These are phyloP conservation scores for Lutjanus campechanus DNA, from an alignment of 2,797 vertebrate species.

Conservation along the genomic window DNA sequence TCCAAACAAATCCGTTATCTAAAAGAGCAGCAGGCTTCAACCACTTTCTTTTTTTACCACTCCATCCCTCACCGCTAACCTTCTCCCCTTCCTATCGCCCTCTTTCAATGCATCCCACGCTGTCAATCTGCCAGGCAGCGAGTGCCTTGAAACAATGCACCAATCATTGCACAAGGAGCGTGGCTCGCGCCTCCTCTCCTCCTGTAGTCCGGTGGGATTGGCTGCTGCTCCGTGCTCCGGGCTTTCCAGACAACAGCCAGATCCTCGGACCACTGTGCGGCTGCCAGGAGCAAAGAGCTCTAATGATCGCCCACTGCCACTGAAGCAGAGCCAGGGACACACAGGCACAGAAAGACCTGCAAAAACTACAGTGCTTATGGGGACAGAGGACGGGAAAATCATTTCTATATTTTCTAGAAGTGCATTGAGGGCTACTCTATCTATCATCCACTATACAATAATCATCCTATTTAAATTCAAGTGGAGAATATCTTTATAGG, in stretches of 20 bases:
- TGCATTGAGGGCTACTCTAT: constrained; percentile 37
- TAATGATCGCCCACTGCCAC: constrained; percentile 70
- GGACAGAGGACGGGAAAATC: background rate
- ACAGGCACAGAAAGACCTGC: constrained; percentile 44
- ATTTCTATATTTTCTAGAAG: constrained; percentile 38
- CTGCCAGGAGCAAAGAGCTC: constrained; percentile 68
- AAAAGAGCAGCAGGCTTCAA: constrained; percentile 49
- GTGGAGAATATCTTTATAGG: constrained; percentile 20
- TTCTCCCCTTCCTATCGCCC: constrained; percentile 46
- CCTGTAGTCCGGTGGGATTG: constrained; percentile 59
- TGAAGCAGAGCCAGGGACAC: constrained; percentile 68
- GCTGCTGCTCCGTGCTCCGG: constrained; percentile 48
- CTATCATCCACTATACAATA: constrained; percentile 46
- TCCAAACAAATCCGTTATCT: constrained; percentile 59
- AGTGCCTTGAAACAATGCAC: constrained; percentile 67
- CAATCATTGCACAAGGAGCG: constrained; percentile 55
- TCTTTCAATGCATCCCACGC: constrained; percentile 50
- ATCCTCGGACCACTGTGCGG: constrained; percentile 54
- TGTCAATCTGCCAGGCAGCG: constrained; percentile 59
- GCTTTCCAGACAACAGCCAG: constrained; percentile 58
- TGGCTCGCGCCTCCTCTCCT: constrained; percentile 39
- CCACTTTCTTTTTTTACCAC: constrained; percentile 6
- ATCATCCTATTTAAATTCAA: constrained; percentile 66
- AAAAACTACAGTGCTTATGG: constrained; percentile 33
- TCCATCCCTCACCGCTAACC: constrained; percentile 41